Conservation (phyloP, 2,888 invertebrate species). For the Lingula anatina region DNA sequence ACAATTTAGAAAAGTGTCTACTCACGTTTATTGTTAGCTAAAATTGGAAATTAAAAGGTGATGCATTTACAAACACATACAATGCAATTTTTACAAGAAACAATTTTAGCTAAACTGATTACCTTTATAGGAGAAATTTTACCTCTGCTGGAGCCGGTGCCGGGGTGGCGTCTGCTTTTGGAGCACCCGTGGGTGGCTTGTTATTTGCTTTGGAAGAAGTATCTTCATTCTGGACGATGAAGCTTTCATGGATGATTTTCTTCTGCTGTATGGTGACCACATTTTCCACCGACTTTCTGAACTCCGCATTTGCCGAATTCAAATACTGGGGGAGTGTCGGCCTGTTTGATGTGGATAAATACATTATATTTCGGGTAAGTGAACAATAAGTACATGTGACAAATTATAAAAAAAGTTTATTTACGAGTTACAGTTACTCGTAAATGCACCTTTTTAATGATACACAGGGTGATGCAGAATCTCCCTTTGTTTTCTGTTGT, state of each 20-base stretch:
- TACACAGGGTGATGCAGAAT: too few species aligned
- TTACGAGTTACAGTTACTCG: too few species aligned
- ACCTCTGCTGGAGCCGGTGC: conserved; percentile 39
- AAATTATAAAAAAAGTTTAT: background rate
- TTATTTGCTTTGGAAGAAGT: conserved; percentile 49
- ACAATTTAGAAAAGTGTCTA: too few species aligned
- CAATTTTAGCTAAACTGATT: background rate
- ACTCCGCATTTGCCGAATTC: conserved; percentile 21
- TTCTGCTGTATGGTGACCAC: conserved; percentile 39
- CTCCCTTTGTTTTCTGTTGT: too few species aligned
- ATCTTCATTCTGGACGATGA: conserved; percentile 41
- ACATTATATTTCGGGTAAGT: conserved; percentile 17
- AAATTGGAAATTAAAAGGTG: too few species aligned
- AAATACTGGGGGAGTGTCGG: conserved; percentile 18
- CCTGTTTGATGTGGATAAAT: conserved; percentile 14
- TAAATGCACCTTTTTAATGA: too few species aligned
- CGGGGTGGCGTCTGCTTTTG: conserved; percentile 45
- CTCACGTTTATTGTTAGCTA: too few species aligned
- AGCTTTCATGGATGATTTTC: conserved; percentile 44
- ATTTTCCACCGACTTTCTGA: conserved; percentile 17
- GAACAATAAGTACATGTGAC: background rate
- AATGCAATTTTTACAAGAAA: too few species aligned
- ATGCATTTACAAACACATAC: too few species aligned
- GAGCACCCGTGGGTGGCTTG: conserved; percentile 44
- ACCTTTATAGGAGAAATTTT: conserved; percentile 17